A percentile compares a stretch with the other conserved stretches of the same genome.
Conservation (phyloP, 2,888 invertebrate species). For the Lysandra coridon region DNA sequence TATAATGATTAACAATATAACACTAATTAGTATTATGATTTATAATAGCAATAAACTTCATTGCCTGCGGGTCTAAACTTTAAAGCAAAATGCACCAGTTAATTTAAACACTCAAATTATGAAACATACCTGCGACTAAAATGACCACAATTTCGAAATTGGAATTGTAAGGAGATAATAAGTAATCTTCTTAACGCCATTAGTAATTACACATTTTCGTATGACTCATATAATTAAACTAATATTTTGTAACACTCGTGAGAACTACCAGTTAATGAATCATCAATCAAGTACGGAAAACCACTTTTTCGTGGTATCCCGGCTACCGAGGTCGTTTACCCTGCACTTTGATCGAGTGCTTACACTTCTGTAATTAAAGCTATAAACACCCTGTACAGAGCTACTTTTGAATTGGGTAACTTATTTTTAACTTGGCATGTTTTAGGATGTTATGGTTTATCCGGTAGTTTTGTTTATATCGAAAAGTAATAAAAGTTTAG, state of each 20-base stretch:
- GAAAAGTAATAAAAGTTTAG: no score
- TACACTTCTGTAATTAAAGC: slow-evolving; percentile 12
- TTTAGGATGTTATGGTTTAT: background rate
- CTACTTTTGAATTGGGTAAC: background rate
- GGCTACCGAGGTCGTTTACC: slow-evolving; percentile 4
- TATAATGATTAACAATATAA: no score
- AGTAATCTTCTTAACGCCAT: background rate
- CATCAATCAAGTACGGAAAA: slow-evolving; percentile 17
- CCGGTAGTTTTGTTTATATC: background rate
- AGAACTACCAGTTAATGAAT: slow-evolving; percentile 19
- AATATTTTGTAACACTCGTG: slow-evolving; percentile 11
- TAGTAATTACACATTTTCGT: background rate
- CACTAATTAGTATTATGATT: no score
- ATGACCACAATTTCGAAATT: no score
- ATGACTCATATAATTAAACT: slow-evolving; percentile 2
- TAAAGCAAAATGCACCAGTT: no score
- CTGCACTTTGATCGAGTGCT: background rate
- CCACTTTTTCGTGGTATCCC: slow-evolving; percentile 24
- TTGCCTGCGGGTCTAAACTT: no score
- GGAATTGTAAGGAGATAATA: no score
- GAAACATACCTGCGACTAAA: no score
- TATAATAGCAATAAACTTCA: no score
- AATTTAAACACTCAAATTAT: no score
- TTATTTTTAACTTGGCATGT: background rate
- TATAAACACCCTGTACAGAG: background rate